These are phyloP conservation scores for Dichetophora obliterata DNA, from an alignment of 2,888 invertebrate species.

Conservation along the genomic window DNA sequence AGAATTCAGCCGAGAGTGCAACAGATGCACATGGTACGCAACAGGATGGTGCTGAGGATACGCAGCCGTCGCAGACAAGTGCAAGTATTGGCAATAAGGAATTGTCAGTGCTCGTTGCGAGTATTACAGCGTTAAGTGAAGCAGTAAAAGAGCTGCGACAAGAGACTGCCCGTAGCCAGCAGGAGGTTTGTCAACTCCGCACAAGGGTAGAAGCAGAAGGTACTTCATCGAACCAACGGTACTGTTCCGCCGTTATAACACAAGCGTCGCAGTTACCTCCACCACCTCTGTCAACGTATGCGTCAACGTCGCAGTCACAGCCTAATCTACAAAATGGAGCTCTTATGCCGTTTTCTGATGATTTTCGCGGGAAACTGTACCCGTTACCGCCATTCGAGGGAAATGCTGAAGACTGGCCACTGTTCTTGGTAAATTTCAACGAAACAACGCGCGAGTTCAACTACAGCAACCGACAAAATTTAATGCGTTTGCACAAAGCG, in stretches of 20 bases:
- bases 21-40: no score
- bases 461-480: conserved; percentile 36
- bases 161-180: not conserved
- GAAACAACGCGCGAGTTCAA: conserved; percentile 36
- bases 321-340: not conserved
- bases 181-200: not conserved
- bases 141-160: not conserved
- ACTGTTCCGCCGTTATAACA: no score
- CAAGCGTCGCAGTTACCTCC: no score
- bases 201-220: not conserved
- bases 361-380: conserved; percentile 24
- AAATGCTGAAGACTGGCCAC: conserved; percentile 42
- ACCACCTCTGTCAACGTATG: no score
- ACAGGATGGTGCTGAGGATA: no score
- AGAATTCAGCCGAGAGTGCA: no score
- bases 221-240: not conserved
- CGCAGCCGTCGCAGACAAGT: no score
- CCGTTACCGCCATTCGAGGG: conserved; percentile 42
- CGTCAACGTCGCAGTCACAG: no score
- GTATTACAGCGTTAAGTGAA: not conserved
- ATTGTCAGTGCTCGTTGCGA: not conserved
- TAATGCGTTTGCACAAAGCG: conserved; percentile 38
- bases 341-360: not conserved
- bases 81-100: no score
- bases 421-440: conserved; percentile 37